phyloP scores from a whole-genome alignment of 2,888 invertebrate genomes.

The Orchesellides sinensis region DNA sequence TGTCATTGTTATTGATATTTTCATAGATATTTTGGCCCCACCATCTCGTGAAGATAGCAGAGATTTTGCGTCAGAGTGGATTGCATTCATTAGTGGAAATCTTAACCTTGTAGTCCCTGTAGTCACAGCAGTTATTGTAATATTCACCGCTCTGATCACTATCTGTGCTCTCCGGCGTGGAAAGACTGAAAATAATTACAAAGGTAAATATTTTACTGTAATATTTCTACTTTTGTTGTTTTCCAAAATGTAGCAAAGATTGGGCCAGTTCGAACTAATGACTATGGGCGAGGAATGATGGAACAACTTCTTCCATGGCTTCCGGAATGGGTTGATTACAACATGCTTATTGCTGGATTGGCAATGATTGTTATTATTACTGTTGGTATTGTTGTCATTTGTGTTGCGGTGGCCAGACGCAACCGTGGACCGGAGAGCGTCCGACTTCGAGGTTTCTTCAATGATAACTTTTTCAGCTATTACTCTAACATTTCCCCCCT shows the following conservation, averaged over 20 bases:
- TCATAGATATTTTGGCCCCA: conserved; percentile 72
- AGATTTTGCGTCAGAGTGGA: conserved; percentile 73
- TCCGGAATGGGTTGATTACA: conserved; percentile 91
- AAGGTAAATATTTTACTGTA: conserved; percentile 82
- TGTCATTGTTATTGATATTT: conserved; percentile 44
- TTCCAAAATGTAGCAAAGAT: conserved; percentile 83
- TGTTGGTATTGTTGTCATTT: conserved; percentile 93
- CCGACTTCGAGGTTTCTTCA: conserved; percentile 84
- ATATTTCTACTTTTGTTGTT: conserved; percentile 72
- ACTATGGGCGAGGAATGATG: conserved; percentile 71
- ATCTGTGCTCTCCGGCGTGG: conserved; percentile 94
- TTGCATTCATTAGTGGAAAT: conserved; percentile 77
- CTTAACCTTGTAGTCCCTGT: conserved; percentile 96
- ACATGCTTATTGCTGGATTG: conserved; percentile 92
- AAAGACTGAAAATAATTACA: conserved; percentile 84
- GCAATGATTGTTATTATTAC: conserved; percentile 93
- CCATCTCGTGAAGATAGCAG: conserved; percentile 72
- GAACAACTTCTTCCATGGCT: conserved; percentile 85
- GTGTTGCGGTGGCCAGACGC: conserved; percentile 90
- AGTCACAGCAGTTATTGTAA: conserved; percentile 93
- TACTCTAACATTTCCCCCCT: too few species aligned
- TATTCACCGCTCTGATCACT: conserved; percentile 94
- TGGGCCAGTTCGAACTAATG: conserved; percentile 80
- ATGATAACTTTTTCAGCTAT: neutral
- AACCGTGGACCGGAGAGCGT: conserved; percentile 83